Conservation (phyloP, 2,113 vertebrate genomes). For the Rhinoptilus africanus region DNA sequence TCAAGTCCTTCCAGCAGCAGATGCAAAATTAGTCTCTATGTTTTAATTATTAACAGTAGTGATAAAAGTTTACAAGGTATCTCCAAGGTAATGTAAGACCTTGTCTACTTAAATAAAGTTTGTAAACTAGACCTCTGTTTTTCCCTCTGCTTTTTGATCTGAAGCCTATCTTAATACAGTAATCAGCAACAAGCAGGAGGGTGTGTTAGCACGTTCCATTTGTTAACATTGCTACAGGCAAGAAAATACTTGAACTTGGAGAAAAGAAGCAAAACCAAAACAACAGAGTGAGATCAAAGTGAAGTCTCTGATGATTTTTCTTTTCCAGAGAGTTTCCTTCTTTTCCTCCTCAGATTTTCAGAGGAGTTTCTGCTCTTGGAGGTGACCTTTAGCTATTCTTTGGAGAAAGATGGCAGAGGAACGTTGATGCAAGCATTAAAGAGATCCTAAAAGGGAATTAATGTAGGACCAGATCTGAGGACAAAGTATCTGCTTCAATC, state of each 20-base stretch:
- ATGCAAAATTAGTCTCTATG: neutral
- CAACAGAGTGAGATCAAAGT: constrained; percentile 48
- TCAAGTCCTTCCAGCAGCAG: neutral
- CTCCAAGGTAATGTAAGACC: neutral
- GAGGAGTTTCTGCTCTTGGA: neutral
- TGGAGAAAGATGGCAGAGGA: neutral
- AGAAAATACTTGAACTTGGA: constrained; percentile 43
- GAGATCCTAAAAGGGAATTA: neutral
- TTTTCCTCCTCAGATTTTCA: neutral
- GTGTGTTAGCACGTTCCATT: neutral
- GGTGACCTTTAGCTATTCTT: neutral
- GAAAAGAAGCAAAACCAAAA: constrained; percentile 44
- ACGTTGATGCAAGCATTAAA: neutral
- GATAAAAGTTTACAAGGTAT: neutral
- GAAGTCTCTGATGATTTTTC: neutral
- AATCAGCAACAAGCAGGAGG: constrained; percentile 31
- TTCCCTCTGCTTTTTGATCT: constrained; percentile 39
- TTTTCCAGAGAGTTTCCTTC: neutral
- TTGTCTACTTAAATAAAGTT: neutral
- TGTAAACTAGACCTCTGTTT: neutral
- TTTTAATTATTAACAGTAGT: constrained; percentile 2
- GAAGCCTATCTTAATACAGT: neutral
- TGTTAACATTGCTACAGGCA: constrained; percentile 9
- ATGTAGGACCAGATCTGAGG: neutral
- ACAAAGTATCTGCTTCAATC: neutral